A percentile compares a stretch with the other conserved stretches of the same genome.
Conservation (phyloP, 1,140 invertebrate species). For the Neodiprion lecontei region DNA sequence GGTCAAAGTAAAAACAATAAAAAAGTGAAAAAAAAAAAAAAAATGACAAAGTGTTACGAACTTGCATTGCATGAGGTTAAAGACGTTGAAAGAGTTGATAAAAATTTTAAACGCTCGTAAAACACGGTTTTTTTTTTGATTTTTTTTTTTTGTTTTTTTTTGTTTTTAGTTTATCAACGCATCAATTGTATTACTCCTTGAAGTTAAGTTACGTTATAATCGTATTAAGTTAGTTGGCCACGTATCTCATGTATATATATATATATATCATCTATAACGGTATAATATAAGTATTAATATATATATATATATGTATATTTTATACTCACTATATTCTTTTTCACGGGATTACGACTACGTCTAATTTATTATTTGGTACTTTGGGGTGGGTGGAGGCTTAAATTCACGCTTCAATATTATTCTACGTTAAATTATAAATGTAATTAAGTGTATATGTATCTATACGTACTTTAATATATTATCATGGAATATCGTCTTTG, state of each 20-base stretch:
- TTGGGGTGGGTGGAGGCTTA: not conserved
- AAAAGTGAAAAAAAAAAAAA: not conserved
- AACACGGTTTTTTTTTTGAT: not conserved
- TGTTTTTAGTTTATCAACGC: not conserved
- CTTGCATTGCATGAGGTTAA: no score
- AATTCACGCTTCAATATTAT: not conserved
- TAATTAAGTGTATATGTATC: not conserved
- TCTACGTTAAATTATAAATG: not conserved
- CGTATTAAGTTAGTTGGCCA: not conserved
- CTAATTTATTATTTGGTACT: constrained; percentile 11
- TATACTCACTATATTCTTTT: not conserved
- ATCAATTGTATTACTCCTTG: not conserved
- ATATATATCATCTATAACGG: no score
- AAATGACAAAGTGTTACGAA: not conserved
- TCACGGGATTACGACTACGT: not conserved
- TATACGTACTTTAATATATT: not conserved
- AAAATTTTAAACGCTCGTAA: not conserved
- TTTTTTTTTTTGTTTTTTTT: not conserved
- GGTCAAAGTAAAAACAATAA: not conserved
- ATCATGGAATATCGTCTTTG: not conserved
- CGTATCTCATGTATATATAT: not conserved
- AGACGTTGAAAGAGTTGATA: not conserved
- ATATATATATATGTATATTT: not conserved
- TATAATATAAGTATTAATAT: not conserved
- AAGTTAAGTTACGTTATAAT: not conserved